A percentile compares a stretch with the other conserved stretches of the same genome.
phyloP scores from a whole-genome alignment of 2,797 vertebrate genomes.

The Enteromius unitaeniatus region DNA sequence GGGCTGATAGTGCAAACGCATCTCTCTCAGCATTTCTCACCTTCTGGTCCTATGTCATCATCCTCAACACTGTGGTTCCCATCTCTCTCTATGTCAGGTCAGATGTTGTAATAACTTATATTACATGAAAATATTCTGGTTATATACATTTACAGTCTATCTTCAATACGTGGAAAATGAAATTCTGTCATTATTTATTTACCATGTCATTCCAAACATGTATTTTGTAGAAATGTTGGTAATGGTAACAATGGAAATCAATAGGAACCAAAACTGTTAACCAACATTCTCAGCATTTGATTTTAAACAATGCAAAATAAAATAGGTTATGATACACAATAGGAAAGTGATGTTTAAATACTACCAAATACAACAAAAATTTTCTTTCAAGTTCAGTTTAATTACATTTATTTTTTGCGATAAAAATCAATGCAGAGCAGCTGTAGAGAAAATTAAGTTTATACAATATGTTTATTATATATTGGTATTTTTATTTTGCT shows the following conservation, averaged over 20 bases:
- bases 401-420: too few relatives aligned
- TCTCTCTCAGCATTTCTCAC: constrained; percentile 81
- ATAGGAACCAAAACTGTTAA: not conserved
- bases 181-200: too few relatives aligned
- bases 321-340: not conserved
- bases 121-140: not conserved
- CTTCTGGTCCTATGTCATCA: constrained; percentile 96
- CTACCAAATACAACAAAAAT: not conserved
- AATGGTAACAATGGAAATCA: not conserved
- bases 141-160: not conserved
- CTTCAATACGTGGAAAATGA: not conserved
- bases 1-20: constrained; percentile 72
- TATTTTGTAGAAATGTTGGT: too few relatives aligned
- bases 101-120: constrained; percentile 8
- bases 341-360: not conserved
- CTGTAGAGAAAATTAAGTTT: too few relatives aligned
- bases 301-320: not conserved
- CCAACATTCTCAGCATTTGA: not conserved
- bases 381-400: not conserved
- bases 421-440: too few relatives aligned
- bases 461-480: too few relatives aligned
- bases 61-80: constrained; percentile 94
- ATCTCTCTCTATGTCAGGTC: constrained; percentile 98
- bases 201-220: too few relatives aligned
- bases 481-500: too few relatives aligned